Conservation (phyloP, 2,113 vertebrate genomes). For the Grantiella picta region DNA sequence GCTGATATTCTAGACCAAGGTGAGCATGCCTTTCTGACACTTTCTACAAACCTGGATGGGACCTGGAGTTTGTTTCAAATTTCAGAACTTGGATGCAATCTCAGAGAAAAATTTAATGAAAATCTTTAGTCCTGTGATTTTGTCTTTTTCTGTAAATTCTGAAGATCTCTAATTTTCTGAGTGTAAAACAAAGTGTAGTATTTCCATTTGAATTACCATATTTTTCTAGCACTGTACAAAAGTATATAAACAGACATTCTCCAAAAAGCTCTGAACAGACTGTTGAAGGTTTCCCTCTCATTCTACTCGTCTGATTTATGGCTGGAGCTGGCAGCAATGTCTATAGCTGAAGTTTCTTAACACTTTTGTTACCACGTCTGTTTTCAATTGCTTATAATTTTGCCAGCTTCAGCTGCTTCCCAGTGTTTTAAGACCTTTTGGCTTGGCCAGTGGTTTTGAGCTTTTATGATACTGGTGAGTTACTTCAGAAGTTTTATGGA, state of each 20-base stretch:
- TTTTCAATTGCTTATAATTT: conserved; percentile 57
- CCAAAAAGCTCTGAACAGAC: conserved; percentile 9
- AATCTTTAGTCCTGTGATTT: neutral
- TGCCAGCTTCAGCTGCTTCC: conserved; percentile 46
- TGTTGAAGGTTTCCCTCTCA: conserved; percentile 10
- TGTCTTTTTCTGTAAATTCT: neutral
- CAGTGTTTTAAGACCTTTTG: conserved; percentile 55
- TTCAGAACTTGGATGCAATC: neutral
- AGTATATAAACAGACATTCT: conserved; percentile 11
- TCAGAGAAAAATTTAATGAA: neutral
- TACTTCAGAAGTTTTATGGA: conserved; percentile 65
- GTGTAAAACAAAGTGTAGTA: neutral
- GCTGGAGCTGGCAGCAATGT: conserved; percentile 32
- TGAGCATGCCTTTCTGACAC: neutral
- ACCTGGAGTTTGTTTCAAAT: neutral
- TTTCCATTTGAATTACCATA: neutral
- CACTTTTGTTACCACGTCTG: conserved; percentile 51
- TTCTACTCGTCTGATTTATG: conserved; percentile 49
- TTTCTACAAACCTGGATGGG: neutral
- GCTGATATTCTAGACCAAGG: neutral
- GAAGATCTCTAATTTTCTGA: neutral
- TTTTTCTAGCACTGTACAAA: neutral
- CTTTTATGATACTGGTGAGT: conserved; percentile 62
- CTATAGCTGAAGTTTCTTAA: conserved; percentile 52
- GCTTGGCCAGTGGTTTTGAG: conserved; percentile 54